Conservation (phyloP, 2,888 invertebrate species). For the Saturnia japonica region DNA sequence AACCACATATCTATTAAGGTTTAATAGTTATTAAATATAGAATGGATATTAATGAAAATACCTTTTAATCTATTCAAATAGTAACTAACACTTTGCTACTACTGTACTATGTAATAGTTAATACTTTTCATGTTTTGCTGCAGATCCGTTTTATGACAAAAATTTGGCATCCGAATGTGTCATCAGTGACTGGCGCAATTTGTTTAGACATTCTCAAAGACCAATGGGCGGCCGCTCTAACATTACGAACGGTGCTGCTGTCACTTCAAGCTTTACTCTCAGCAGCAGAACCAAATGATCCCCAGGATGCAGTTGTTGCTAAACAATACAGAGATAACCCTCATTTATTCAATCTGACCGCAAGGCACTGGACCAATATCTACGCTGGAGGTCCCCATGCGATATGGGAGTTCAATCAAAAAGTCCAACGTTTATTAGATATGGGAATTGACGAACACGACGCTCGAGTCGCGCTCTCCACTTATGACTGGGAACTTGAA, state of each 20-base stretch:
- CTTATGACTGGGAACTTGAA: conserved; percentile 96
- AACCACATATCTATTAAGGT: not conserved
- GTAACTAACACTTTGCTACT: not conserved
- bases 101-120: not conserved
- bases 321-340: conserved; percentile 96
- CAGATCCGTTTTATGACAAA: conserved; percentile 98
- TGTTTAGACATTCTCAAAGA: conserved; percentile 99
- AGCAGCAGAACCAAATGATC: conserved; percentile 96
- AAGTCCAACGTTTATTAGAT: conserved; percentile 93
- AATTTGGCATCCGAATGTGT: conserved; percentile 99
- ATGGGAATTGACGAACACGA: conserved; percentile 97
- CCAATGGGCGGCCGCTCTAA: conserved; percentile 99
- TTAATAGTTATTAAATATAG: not conserved
- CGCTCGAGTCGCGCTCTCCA: conserved; percentile 94
- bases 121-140: conserved; percentile 34
- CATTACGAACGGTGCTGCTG: conserved; percentile 95
- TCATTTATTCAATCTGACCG: conserved; percentile 94
- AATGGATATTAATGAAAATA: not conserved
- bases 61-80: not conserved
- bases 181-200: conserved; percentile 98
- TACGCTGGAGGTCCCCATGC: conserved; percentile 90
- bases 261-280: conserved; percentile 97
- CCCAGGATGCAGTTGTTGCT: conserved; percentile 98
- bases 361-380: conserved; percentile 96
- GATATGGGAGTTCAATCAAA: conserved; percentile 89